Conservation (phyloP, 2,888 invertebrate species). For the Latrodectus elegans region DNA sequence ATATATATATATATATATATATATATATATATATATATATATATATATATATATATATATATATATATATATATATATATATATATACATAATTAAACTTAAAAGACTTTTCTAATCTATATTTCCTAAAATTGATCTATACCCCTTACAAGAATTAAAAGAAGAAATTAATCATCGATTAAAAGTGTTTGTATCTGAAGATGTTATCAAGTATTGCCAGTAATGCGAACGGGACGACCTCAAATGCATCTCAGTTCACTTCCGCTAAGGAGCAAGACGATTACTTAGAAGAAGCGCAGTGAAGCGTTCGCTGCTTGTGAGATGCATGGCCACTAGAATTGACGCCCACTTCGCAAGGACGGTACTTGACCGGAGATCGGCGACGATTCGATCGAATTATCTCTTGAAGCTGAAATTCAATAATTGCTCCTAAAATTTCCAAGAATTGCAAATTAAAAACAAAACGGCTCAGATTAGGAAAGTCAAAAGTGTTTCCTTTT, state of each 20-base stretch:
- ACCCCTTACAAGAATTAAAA: conserved; percentile 8
- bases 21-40: no score
- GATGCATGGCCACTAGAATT: conserved; percentile 2
- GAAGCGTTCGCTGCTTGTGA: conserved; percentile 31
- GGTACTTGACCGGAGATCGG: conserved; percentile 27
- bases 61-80: no score
- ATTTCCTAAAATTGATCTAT: background rate
- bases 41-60: no score
- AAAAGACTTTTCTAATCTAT: background rate
- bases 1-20: no score
- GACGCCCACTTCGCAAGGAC: conserved; percentile 12
- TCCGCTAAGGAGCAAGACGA: conserved; percentile 47
- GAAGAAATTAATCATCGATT: background rate
- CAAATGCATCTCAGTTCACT: conserved; percentile 38
- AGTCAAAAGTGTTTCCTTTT: no score
- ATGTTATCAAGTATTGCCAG: conserved; percentile 10
- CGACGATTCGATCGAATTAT: no score
- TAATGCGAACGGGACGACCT: conserved; percentile 64
- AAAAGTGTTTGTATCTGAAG: conserved; percentile 19
- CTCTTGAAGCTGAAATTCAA: no score
- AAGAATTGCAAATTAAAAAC: no score
- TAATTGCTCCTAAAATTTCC: no score
- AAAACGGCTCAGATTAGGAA: no score
- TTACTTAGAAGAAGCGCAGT: conserved; percentile 38
- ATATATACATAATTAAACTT: no score